Percentiles rank a stretch among this genome's conserved stretches.
Conservation (phyloP, 1,140 invertebrate species). For the Cephus cinctus region DNA sequence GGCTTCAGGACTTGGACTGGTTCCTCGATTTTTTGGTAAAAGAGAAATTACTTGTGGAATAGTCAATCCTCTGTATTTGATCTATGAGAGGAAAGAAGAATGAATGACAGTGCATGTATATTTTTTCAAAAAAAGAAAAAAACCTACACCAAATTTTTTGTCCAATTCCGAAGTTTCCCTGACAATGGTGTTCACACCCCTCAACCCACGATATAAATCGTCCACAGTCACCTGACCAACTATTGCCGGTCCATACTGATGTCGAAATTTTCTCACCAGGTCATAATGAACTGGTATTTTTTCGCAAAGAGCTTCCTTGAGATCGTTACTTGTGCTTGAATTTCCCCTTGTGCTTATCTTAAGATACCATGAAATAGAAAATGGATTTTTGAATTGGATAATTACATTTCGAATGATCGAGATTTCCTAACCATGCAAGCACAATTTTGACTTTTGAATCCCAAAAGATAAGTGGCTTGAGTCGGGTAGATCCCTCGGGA, state of each 20-base stretch:
- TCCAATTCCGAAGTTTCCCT: slow-evolving; percentile 36
- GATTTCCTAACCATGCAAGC: too few relatives aligned
- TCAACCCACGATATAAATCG: slow-evolving; percentile 35
- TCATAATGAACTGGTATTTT: slow-evolving; percentile 43
- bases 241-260: slow-evolving; percentile 24
- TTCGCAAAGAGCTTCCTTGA: slow-evolving; percentile 42
- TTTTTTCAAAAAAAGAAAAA: not conserved
- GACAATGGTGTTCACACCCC: slow-evolving; percentile 29
- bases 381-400: too few relatives aligned
- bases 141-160: slow-evolving; percentile 28
- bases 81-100: slow-evolving; percentile 19
- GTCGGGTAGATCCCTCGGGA: too few relatives aligned
- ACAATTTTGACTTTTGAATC: too few relatives aligned
- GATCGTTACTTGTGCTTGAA: slow-evolving; percentile 32
- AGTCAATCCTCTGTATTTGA: slow-evolving; percentile 35
- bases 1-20: slow-evolving; percentile 35
- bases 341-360: slow-evolving; percentile 35
- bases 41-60: slow-evolving; percentile 35
- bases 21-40: slow-evolving; percentile 30
- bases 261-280: slow-evolving; percentile 34
- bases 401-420: too few relatives aligned
- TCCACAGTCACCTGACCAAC: slow-evolving; percentile 36
- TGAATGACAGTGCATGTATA: too few relatives aligned
- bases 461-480: too few relatives aligned
- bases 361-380: not conserved